A percentile compares a stretch with the other conserved stretches of the same genome.
Evolutionary conservation across 1,140 invertebrate genomes (phyloP).

Genomic region (Ridgeia piscesae): DNA sequence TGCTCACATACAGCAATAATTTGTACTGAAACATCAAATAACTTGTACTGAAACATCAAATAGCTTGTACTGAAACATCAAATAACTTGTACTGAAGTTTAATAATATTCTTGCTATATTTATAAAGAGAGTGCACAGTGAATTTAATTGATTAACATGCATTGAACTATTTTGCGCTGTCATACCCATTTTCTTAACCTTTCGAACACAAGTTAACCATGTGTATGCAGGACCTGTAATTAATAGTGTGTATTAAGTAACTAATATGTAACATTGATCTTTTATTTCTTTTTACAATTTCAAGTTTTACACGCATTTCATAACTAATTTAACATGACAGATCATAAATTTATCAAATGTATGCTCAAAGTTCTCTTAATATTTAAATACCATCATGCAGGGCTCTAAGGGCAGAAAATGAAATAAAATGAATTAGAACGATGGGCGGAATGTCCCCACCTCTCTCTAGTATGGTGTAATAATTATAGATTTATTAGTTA

Average conservation of each 20-base stretch:
- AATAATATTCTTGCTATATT: not conserved
- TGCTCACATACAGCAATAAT: slow-evolving; percentile 56
- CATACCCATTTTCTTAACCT: not conserved
- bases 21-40: slow-evolving; percentile 49
- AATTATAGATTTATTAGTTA: too few relatives aligned
- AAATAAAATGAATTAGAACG: too few relatives aligned
- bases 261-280: not conserved
- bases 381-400: too few relatives aligned
- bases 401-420: too few relatives aligned
- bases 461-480: too few relatives aligned
- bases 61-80: too few relatives aligned
- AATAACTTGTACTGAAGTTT: not conserved
- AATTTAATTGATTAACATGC: not conserved
- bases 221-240: too few relatives aligned
- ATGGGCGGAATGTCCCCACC: too few relatives aligned
- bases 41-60: not conserved
- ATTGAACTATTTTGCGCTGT: not conserved
- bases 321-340: too few relatives aligned
- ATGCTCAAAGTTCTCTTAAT: too few relatives aligned
- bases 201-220: not conserved
- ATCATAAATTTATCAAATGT: too few relatives aligned
- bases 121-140: not conserved
- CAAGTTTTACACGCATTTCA: not conserved
- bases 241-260: too few relatives aligned
- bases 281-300: not conserved